These are phyloP conservation scores for Cheumatopsyche charites DNA, from an alignment of 1,140 invertebrate genomes.

Conservation along the genomic window DNA sequence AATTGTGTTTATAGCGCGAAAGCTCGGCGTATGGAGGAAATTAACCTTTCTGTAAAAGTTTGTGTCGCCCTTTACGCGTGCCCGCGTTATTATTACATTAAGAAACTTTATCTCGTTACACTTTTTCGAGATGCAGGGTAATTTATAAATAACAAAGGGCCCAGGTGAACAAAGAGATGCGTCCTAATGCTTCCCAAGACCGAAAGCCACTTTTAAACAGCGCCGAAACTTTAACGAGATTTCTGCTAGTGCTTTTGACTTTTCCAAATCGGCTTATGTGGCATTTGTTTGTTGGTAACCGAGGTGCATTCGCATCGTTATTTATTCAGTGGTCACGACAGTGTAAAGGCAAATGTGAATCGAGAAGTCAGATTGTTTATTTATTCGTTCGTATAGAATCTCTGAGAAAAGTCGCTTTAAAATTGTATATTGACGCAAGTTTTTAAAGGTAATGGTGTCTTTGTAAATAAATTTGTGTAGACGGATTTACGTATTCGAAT, in stretches of 20 bases:
- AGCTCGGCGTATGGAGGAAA: neutral
- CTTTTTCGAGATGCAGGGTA: neutral
- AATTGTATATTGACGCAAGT: too few relatives aligned
- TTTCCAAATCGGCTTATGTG: neutral
- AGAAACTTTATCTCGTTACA: neutral
- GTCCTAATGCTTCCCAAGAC: neutral
- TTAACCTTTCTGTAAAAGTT: constrained; percentile 9
- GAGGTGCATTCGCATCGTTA: too few relatives aligned
- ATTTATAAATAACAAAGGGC: constrained; percentile 16
- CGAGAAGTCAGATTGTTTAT: too few relatives aligned
- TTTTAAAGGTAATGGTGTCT: too few relatives aligned
- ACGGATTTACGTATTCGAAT: too few relatives aligned
- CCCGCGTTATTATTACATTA: constrained; percentile 7
- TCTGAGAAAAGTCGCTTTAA: neutral
- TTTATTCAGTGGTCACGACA: too few relatives aligned
- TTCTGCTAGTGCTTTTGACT: neutral
- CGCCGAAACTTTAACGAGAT: constrained; percentile 8
- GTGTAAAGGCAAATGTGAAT: too few relatives aligned
- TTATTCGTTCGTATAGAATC: neutral
- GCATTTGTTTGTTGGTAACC: too few relatives aligned
- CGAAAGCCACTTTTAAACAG: constrained; percentile 8
- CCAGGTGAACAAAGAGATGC: constrained; percentile 11
- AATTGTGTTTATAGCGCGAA: neutral
- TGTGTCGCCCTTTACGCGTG: neutral
- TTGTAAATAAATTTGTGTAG: too few relatives aligned